Base-by-base conservation (phyloP, 2,797 vertebrate genomes). In the Gymnothorax reevesii region DNA sequence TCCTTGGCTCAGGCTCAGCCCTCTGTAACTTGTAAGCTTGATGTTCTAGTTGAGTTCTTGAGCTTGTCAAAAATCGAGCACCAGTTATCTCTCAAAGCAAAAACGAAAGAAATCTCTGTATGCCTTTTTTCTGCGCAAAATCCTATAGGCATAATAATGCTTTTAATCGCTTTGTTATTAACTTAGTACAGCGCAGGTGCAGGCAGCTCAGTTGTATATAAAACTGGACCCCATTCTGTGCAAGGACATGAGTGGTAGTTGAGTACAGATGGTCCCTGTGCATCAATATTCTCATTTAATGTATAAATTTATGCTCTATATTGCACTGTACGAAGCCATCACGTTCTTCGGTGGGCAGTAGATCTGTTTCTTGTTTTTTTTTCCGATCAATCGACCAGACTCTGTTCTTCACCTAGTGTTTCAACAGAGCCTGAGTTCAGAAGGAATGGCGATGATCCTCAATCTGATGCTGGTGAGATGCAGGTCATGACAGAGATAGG, bases 291-390 rank as follows among this genome's bases (percentile, higher is more conserved):
- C 71, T 75, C 71, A 75, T 75, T 33, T 75, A 42, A 27, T 75
- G 27, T 75, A 75, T 75, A 75, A 75, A 75, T 75, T 33, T 33
- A 75, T 75, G 71, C 71, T 33, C 49, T 82, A 33, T 33, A 75
- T 15, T 42, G 71, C 33, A 42, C 71, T 75, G 71, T 75, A 75
- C 42, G 25, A 49, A 42, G 42, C 84, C 52, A 57, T 42, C 33
- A 42, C 33, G 2, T 42, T 57, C 27, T 77, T 49, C n/a, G 27
- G 49, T 77, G 33, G 71, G 49, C 22, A 57, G 60, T 85, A 77
- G 84, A 33, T 85, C 75, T 77, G 66, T 66, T 60, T 85, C 71
- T 75, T 75, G 42, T 77, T 85, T 77, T 73, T 79, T 85, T 57
- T 13, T 12, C 54, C 52, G 13, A 73, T 79, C 57, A 33, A 71